Conservation (phyloP, 53 echinoderm and acorn worm genomes). For the Antedon mediterranea region DNA sequence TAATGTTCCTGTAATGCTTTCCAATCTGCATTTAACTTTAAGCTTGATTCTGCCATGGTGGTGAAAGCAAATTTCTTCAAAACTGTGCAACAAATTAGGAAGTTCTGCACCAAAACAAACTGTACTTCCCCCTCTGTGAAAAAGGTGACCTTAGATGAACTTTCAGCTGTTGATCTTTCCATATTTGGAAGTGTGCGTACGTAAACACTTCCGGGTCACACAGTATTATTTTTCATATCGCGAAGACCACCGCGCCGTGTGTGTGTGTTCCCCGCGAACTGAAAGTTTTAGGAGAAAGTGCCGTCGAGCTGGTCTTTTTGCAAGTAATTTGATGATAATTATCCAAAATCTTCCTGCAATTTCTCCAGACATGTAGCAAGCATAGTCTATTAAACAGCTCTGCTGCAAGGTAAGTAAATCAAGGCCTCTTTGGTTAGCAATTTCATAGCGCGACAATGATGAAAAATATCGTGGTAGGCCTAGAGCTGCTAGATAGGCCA, state of each 20-base stretch:
- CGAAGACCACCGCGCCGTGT: not conserved
- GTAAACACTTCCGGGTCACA: not conserved
- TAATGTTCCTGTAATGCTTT: conserved; percentile 43
- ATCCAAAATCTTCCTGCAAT: not conserved
- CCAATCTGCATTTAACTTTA: conserved; percentile 63
- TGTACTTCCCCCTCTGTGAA: not conserved
- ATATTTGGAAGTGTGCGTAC: not conserved
- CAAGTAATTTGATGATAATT: not conserved
- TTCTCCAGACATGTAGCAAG: not conserved
- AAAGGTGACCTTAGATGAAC: not conserved
- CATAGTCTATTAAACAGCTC: not conserved
- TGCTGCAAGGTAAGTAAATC: not conserved
- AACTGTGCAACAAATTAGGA: no score
- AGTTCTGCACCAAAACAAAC: not conserved
- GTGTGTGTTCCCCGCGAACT: not conserved
- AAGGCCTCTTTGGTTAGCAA: no score
- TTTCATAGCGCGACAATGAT: no score
- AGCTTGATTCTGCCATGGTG: conserved; percentile 38
- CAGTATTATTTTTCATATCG: not conserved
- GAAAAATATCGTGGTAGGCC: no score
- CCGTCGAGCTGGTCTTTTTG: no score
- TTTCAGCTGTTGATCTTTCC: not conserved
- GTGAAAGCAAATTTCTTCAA: not conserved
- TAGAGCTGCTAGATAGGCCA: no score
- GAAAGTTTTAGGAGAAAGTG: no score